phyloP scores from a whole-genome alignment of 1,140 invertebrate species.

The Aphis gossypii region DNA sequence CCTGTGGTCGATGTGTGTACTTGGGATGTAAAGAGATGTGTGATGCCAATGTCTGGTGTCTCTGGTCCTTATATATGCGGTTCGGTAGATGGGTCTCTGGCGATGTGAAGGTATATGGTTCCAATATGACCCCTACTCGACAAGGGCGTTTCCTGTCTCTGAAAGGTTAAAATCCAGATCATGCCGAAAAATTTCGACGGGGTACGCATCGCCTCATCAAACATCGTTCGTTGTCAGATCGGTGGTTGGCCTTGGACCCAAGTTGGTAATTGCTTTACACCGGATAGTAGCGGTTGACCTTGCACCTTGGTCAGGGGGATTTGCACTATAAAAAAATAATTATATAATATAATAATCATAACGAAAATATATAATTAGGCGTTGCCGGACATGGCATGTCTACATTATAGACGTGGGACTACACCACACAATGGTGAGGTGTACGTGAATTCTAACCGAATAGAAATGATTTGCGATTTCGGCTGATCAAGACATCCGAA shows the following conservation, averaged over 20 bases:
- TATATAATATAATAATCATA: neutral
- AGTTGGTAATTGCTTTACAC: neutral
- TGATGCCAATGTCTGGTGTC: neutral
- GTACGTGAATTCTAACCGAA: neutral
- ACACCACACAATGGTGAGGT: neutral
- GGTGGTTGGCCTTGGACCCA: neutral
- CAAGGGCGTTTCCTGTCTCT: neutral
- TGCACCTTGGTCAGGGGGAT: neutral
- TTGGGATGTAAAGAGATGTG: neutral
- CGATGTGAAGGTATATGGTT: neutral
- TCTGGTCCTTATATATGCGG: neutral
- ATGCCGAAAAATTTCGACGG: neutral
- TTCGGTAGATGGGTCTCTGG: neutral
- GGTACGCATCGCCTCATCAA: neutral
- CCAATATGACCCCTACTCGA: neutral
- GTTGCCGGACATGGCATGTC: conserved; percentile 7
- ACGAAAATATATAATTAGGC: neutral
- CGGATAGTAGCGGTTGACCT: neutral
- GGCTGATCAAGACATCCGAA: neutral
- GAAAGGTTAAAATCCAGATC: neutral
- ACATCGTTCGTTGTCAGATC: neutral
- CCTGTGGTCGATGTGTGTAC: neutral
- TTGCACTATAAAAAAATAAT: neutral
- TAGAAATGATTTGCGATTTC: neutral
- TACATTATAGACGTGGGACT: neutral